Conservation (phyloP, 2,113 vertebrate genomes). For the Festucalex cinctus region DNA sequence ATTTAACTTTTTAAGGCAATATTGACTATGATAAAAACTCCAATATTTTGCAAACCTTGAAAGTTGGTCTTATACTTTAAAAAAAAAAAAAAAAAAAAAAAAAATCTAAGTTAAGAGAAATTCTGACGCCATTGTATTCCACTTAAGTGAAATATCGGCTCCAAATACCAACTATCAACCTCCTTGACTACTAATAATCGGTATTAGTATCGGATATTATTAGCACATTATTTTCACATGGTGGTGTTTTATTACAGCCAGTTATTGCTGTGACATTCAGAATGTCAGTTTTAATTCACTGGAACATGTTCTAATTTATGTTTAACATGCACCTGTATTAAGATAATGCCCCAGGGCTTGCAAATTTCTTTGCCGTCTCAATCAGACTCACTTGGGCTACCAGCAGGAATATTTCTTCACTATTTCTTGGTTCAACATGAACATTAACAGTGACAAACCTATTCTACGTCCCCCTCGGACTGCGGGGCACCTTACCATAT, state of each 20-base stretch:
- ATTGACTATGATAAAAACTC: too few relatives aligned
- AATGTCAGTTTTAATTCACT: background rate
- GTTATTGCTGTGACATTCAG: background rate
- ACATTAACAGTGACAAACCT: background rate
- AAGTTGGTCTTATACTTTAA: too few relatives aligned
- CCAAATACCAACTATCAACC: too few relatives aligned
- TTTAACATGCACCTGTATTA: background rate
- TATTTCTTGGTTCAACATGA: background rate
- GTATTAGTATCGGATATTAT: too few relatives aligned
- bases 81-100: too few relatives aligned
- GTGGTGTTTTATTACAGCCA: background rate
- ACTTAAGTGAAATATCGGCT: too few relatives aligned
- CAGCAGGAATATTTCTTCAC: background rate
- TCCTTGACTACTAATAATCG: too few relatives aligned
- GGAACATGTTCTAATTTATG: slow-evolving; percentile 2
- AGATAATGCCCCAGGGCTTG: slow-evolving; percentile 3
- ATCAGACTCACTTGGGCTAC: background rate
- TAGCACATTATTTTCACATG: background rate
- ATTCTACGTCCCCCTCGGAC: background rate
- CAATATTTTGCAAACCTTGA: too few relatives aligned
- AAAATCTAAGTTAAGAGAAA: too few relatives aligned
- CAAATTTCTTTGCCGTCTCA: slow-evolving; percentile 14
- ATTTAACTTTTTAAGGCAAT: too few relatives aligned
- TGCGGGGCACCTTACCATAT: slow-evolving; percentile 1
- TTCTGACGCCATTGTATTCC: too few relatives aligned